Percentiles rank a stretch among this genome's conserved stretches.
Evolutionary conservation across 2,797 vertebrate genomes (phyloP).

Genomic region (Rachycentron canadum): DNA sequence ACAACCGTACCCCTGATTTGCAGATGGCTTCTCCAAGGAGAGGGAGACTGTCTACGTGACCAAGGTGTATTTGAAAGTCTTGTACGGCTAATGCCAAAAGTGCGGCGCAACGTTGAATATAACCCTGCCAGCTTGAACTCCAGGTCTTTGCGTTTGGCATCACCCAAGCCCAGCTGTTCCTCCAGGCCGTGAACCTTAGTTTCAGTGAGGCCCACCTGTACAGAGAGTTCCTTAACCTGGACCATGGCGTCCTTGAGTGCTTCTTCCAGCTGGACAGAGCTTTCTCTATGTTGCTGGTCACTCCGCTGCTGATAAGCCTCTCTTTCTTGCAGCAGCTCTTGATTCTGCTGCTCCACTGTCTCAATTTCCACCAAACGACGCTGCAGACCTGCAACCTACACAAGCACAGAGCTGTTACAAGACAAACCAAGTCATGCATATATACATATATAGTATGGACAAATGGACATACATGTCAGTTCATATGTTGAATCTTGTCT

Average conservation of each 20-base stretch:
- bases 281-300: conserved; percentile 76
- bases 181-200: conserved; percentile 75
- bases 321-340: conserved; percentile 72
- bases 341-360: conserved; percentile 57
- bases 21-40: conserved; percentile 70
- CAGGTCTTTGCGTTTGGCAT: conserved; percentile 66
- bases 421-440: background rate
- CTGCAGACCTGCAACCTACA: conserved; percentile 84
- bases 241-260: conserved; percentile 75
- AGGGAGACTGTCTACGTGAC: conserved; percentile 70
- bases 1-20: conserved; percentile 81
- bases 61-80: conserved; percentile 51
- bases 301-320: conserved; percentile 71
- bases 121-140: conserved; percentile 81
- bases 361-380: conserved; percentile 79
- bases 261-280: conserved; percentile 62
- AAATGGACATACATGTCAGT: background rate
- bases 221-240: conserved; percentile 69
- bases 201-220: conserved; percentile 74
- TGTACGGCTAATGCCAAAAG: conserved; percentile 73
- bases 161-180: conserved; percentile 76
- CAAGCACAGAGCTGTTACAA: conserved; percentile 6
- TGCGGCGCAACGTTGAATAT: conserved; percentile 77
- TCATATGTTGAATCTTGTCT: background rate
- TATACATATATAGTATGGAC: background rate